Evolutionary conservation across 2,888 invertebrate genomes (phyloP).

Genomic region (Stenodera caucasica): DNA sequence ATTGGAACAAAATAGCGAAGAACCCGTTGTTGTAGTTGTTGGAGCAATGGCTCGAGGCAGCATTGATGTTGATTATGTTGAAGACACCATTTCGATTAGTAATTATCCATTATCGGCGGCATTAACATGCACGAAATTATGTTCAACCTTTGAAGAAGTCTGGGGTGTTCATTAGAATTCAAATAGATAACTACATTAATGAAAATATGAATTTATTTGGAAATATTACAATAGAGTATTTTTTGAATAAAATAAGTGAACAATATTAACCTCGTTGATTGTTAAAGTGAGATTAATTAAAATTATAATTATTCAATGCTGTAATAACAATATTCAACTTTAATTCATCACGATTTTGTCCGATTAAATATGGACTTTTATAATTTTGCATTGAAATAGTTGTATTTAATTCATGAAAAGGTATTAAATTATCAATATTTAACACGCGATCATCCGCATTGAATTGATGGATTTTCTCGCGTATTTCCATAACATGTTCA

Average conservation of each 20-base stretch:
- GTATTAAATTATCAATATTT: constrained; percentile 75
- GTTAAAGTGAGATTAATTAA: too few relatives aligned
- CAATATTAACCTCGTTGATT: too few relatives aligned
- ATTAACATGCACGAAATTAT: constrained; percentile 92
- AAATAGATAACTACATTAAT: not conserved
- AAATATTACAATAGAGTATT: too few relatives aligned
- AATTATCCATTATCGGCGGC: constrained; percentile 97
- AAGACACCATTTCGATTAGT: constrained; percentile 89
- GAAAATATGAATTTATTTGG: too few relatives aligned
- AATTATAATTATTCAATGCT: constrained; percentile 56
- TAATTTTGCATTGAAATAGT: constrained; percentile 27
- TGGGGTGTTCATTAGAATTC: constrained; percentile 70
- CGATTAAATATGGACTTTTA: constrained; percentile 63
- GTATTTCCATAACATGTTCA: constrained; percentile 73
- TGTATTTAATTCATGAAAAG: constrained; percentile 76
- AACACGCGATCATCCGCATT: constrained; percentile 69
- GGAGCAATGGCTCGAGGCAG: constrained; percentile 99
- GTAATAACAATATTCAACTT: constrained; percentile 79
- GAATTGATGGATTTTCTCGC: constrained; percentile 73
- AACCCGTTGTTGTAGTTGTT: constrained; percentile 85
- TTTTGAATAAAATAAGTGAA: too few relatives aligned
- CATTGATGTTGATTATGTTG: constrained; percentile 84
- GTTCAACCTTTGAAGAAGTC: constrained; percentile 91
- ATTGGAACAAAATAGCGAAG: constrained; percentile 75
- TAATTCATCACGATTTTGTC: constrained; percentile 69